phyloP scores from a whole-genome alignment of 2,888 invertebrate genomes.

The Macrophya annulata region DNA sequence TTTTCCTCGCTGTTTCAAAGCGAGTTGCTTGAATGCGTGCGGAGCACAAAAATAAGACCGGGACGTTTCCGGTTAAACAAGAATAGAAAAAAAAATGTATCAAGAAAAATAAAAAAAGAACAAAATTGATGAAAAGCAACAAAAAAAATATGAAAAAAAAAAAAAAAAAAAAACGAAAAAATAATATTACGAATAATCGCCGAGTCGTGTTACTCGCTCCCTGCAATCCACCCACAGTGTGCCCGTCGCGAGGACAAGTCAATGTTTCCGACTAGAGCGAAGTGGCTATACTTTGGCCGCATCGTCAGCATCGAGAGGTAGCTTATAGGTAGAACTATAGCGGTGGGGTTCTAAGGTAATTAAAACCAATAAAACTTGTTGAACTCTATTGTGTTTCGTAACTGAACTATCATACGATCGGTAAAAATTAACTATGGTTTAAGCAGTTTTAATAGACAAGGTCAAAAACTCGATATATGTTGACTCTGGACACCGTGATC shows the following conservation, averaged over 20 bases:
- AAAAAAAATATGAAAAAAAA: background rate
- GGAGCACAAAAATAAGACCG: background rate
- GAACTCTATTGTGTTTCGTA: constrained; percentile 19
- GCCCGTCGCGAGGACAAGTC: constrained; percentile 44
- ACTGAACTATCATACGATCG: background rate
- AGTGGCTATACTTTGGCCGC: constrained; percentile 22
- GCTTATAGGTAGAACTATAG: background rate
- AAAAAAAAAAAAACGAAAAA: constrained; percentile 20
- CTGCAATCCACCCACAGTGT: constrained; percentile 37
- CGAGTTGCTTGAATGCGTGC: background rate
- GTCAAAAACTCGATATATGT: background rate
- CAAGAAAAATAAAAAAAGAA: background rate
- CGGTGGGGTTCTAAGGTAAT: constrained; percentile 45
- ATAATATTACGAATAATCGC: constrained; percentile 17
- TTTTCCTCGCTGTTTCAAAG: background rate
- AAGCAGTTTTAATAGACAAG: background rate
- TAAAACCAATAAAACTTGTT: constrained; percentile 39
- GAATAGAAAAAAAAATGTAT: too few species aligned
- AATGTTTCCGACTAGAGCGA: constrained; percentile 27
- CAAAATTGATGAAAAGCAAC: background rate
- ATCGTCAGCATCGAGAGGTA: constrained; percentile 7
- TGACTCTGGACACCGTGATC: background rate
- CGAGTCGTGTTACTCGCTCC: constrained; percentile 29
- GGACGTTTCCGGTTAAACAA: background rate
- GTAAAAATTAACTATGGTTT: background rate